Evolutionary conservation across 2,797 vertebrate species (phyloP), one percentile per base, ranked within the genome.

Genomic region (Graptemys geographica): DNA sequence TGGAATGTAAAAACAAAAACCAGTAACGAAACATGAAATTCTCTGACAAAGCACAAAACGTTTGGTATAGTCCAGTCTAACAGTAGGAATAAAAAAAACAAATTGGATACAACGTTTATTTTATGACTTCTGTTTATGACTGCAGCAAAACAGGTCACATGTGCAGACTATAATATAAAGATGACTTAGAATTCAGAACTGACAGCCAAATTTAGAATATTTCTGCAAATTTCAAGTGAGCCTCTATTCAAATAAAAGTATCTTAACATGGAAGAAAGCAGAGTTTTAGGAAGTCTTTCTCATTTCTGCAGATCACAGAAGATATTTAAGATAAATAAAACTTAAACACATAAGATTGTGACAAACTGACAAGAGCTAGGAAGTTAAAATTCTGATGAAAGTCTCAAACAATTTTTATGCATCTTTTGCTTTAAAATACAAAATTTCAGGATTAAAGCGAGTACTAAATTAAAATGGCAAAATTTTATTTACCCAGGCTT

Each of bases 371-470:
- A 78, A 49, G 74, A 49, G 7, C 25, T 78, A 16, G 74, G 41
- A 78, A 9, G 13, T 28, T 47, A 78, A 74, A 44, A 76, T 21
- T 28, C 21, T 16, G 25, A 47, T 44, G 72, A 28, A 76, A 47
- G 41, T 55, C 85, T 7, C 55, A 59, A 79, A 37, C 33, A 3
- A 91, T 80, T 51, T 81, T 21, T 0, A 9, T 81, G 12, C 79
- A 80, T 4, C 27, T 69, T 69, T 72, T 72, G n/a, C 65, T 72
- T 72, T 41, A 28, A 15, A 0, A 2, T 4, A 79, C 37, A 86
- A 51, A 82, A 65, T 83, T 87, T 69, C 21, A 51, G 78, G 78
- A 82, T 62, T 79, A 86, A 95, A 93, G 33, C 10, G 15, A 89
- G 85, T 33, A 95, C 37, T n/a, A 78, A 78, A 72, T 72, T 49